A percentile compares a stretch with the other conserved stretches of the same genome.
phyloP scores from a whole-genome alignment of 2,797 vertebrate genomes.

The Gobio occitaniae region DNA sequence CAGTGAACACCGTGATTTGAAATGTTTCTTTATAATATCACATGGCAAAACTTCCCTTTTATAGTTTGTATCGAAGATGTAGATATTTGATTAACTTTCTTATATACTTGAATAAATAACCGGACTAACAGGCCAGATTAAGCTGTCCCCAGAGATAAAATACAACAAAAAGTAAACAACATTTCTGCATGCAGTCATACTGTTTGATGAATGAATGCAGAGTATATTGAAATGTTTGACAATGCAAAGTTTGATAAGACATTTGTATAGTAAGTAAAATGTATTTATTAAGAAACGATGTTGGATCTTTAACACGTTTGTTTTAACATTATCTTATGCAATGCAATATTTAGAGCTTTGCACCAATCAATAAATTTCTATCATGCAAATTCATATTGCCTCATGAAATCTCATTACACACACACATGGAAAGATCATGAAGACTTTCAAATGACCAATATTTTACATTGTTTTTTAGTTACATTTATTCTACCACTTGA shows the following conservation, averaged over 20 bases:
- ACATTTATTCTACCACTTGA: neutral
- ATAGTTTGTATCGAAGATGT: slow-evolving; percentile 9
- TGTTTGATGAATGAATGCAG: neutral
- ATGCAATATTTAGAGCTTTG: slow-evolving; percentile 28
- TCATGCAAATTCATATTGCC: slow-evolving; percentile 38
- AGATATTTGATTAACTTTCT: slow-evolving; percentile 16
- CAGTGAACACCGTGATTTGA: neutral
- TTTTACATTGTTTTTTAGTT: neutral
- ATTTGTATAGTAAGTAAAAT: slow-evolving; percentile 68
- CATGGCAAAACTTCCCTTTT: neutral
- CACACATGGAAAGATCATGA: neutral
- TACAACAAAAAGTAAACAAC: neutral
- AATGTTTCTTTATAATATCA: slow-evolving; percentile 17
- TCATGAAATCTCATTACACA: neutral
- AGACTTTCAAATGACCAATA: neutral
- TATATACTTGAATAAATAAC: slow-evolving; percentile 35
- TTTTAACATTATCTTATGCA: slow-evolving; percentile 21
- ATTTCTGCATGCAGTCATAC: neutral
- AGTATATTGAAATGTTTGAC: slow-evolving; percentile 11
- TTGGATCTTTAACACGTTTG: slow-evolving; percentile 26
- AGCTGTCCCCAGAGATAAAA: neutral
- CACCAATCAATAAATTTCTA: slow-evolving; percentile 50
- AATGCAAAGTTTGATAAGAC: slow-evolving; percentile 5
- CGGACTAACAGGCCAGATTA: neutral
- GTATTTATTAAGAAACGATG: slow-evolving; percentile 30